These are phyloP conservation scores for Belonocnema kinseyi DNA, from an alignment of 1,140 invertebrate species.

Conservation along the genomic window DNA sequence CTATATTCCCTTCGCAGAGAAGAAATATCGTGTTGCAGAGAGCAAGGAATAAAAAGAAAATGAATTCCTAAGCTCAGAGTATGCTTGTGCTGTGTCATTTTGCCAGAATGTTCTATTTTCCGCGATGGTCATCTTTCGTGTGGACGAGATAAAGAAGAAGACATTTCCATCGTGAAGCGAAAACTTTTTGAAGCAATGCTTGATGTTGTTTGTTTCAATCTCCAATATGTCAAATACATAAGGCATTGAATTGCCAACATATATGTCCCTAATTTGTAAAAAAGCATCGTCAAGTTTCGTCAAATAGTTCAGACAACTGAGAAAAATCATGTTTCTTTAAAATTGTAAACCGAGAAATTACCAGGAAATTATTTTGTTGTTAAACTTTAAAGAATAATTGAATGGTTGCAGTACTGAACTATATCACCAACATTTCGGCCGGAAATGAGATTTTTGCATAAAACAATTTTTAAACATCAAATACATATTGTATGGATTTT, in stretches of 20 bases:
- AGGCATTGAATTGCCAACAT: background rate
- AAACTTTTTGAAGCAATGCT: slow-evolving; percentile 27
- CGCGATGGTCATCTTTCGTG: slow-evolving; percentile 48
- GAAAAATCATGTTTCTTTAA: too few species aligned
- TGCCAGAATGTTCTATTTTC: slow-evolving; percentile 49
- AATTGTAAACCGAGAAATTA: too few species aligned
- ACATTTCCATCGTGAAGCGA: slow-evolving; percentile 38
- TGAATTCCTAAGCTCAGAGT: slow-evolving; percentile 54
- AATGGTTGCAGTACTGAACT: too few species aligned
- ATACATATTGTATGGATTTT: too few species aligned
- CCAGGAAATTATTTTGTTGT: too few species aligned
- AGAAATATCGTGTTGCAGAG: slow-evolving; percentile 30
- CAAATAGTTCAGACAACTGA: too few species aligned
- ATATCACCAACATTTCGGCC: too few species aligned
- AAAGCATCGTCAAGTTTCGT: too few species aligned
- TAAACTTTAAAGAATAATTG: too few species aligned
- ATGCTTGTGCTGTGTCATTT: slow-evolving; percentile 40
- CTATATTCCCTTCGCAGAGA: slow-evolving; percentile 36
- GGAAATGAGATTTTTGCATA: too few species aligned
- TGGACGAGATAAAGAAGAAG: slow-evolving; percentile 2
- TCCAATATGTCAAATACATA: background rate
- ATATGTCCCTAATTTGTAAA: background rate
- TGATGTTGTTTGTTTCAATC: background rate
- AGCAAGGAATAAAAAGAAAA: slow-evolving; percentile 40
- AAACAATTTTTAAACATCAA: too few species aligned